phyloP scores from a whole-genome alignment of 2,888 invertebrate species.

The Schizaphis graminum region DNA sequence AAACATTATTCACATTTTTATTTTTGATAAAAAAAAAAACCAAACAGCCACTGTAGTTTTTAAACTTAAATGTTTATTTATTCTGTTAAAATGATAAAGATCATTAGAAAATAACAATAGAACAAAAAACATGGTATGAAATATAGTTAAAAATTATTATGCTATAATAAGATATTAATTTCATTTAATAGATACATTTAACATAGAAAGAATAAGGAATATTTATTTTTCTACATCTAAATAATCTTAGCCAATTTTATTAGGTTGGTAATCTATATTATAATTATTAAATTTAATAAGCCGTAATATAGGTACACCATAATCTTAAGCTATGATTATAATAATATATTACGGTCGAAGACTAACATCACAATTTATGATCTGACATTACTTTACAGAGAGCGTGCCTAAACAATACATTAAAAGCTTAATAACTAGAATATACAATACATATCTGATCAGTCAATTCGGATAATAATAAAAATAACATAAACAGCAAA shows the following conservation, averaged over 20 bases:
- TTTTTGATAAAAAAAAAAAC: too few relatives aligned
- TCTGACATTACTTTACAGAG: slow-evolving; percentile 58
- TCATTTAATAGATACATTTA: slow-evolving; percentile 58
- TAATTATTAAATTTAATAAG: slow-evolving; percentile 52
- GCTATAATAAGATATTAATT: slow-evolving; percentile 38
- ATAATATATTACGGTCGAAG: slow-evolving; percentile 6
- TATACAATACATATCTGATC: slow-evolving; percentile 60
- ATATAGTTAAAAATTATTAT: slow-evolving; percentile 32
- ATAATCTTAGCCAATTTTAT: slow-evolving; percentile 44
- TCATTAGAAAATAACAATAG: neutral
- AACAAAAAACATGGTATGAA: neutral
- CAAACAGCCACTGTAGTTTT: too few relatives aligned
- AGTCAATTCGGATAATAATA: slow-evolving; percentile 60
- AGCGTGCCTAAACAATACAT: slow-evolving; percentile 58
- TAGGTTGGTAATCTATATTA: slow-evolving; percentile 57
- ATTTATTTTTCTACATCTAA: slow-evolving; percentile 51
- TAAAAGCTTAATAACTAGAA: slow-evolving; percentile 62
- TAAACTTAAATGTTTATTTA: neutral
- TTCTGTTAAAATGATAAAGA: neutral
- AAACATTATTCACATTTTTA: too few relatives aligned
- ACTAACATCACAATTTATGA: slow-evolving; percentile 49
- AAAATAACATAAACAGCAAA: slow-evolving; percentile 53
- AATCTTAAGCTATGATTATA: slow-evolving; percentile 30
- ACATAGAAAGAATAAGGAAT: slow-evolving; percentile 58
- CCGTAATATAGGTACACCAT: slow-evolving; percentile 45